Conservation (phyloP, 2,797 vertebrate genomes). For the Thunnus albacares region DNA sequence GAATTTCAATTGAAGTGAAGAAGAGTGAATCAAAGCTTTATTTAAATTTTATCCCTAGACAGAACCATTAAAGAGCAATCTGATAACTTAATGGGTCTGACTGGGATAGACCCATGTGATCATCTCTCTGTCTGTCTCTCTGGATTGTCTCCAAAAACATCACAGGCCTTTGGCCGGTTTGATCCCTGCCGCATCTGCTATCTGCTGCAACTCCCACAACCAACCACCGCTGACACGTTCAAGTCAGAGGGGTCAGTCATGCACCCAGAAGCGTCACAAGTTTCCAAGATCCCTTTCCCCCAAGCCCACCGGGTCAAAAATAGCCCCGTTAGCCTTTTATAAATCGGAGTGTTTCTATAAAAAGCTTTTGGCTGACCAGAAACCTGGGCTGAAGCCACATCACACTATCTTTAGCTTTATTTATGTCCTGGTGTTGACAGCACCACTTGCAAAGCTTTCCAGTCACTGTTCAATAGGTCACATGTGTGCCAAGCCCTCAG, state of each 20-base stretch:
- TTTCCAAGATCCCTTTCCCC: conserved; percentile 83
- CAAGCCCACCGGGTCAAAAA: conserved; percentile 84
- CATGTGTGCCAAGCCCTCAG: conserved; percentile 72
- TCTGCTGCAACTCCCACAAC: conserved; percentile 77
- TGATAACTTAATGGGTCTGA: conserved; percentile 61
- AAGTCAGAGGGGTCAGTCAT: conserved; percentile 83
- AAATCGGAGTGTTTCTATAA: conserved; percentile 94
- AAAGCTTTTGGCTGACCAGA: conserved; percentile 88
- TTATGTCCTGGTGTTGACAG: conserved; percentile 92
- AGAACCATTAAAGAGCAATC: conserved; percentile 46
- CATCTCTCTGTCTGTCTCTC: conserved; percentile 53
- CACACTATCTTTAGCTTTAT: conserved; percentile 90
- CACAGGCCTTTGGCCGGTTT: conserved; percentile 67
- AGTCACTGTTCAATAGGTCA: conserved; percentile 86
- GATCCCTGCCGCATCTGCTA: conserved; percentile 67
- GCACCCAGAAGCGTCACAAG: conserved; percentile 84
- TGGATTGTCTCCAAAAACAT: conserved; percentile 77
- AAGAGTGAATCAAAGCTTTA: conserved; percentile 29
- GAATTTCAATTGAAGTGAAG: conserved; percentile 18
- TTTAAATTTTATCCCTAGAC: conserved; percentile 36
- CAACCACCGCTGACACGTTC: conserved; percentile 73
- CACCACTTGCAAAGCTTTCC: conserved; percentile 87
- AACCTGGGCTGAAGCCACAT: conserved; percentile 80
- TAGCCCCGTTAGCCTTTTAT: conserved; percentile 90
- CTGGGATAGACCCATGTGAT: conserved; percentile 68